phyloP scores from a whole-genome alignment of 1,140 invertebrate genomes.

The Drosophila paulistorum region DNA sequence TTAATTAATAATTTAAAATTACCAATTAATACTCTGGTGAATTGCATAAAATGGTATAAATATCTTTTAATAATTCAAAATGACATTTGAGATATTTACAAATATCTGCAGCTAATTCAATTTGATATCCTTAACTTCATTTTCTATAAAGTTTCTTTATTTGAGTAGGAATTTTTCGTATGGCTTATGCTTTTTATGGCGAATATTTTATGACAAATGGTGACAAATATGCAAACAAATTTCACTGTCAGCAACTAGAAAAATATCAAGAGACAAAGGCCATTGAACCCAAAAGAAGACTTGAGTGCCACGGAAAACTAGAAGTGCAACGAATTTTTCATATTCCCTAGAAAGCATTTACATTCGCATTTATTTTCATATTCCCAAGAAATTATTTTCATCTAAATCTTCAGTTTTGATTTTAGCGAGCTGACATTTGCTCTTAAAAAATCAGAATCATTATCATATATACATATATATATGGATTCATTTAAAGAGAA shows the following conservation, averaged over 20 bases:
- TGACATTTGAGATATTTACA: conserved; percentile 32
- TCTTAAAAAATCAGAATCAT: too few relatives aligned
- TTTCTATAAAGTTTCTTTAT: not conserved
- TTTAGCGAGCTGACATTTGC: too few relatives aligned
- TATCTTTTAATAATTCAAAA: conserved; percentile 51
- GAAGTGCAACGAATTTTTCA: not conserved
- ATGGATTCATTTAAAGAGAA: too few relatives aligned
- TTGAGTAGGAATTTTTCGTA: not conserved
- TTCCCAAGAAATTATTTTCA: too few relatives aligned
- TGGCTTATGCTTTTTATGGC: not conserved
- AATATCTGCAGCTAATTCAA: not conserved
- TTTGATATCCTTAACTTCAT: not conserved
- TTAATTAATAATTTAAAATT: conserved; percentile 70
- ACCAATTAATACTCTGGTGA: conserved; percentile 54
- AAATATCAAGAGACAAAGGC: conserved; percentile 51
- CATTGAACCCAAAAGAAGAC: conserved; percentile 51
- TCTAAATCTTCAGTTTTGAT: too few relatives aligned
- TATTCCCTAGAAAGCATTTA: not conserved
- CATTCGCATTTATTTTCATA: not conserved
- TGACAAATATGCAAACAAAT: conserved; percentile 59
- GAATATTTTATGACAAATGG: conserved; percentile 63
- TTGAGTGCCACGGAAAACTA: not conserved
- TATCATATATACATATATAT: too few relatives aligned
- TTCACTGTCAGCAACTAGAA: conserved; percentile 38
- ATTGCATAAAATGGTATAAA: conserved; percentile 37